Conservation (phyloP, 2,888 invertebrate species). For the Drosophila glabriapex region DNA sequence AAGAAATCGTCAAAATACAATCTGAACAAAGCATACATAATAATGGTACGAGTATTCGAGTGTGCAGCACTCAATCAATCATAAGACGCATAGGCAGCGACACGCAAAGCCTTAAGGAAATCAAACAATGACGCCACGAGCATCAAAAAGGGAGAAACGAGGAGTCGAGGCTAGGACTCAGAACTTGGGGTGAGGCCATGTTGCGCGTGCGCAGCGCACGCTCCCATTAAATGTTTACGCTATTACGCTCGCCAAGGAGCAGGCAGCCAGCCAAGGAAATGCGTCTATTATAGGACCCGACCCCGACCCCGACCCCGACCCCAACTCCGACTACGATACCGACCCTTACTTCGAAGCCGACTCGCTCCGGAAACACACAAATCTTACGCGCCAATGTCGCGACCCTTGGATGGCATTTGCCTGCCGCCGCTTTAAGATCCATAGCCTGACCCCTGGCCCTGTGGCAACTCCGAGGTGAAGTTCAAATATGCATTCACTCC, state of each 20-base stretch:
- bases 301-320: background rate
- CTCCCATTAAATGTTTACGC: slow-evolving; percentile 76
- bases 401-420: slow-evolving; percentile 63
- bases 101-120: slow-evolving; percentile 71
- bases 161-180: slow-evolving; percentile 20
- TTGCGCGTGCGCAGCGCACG: slow-evolving; percentile 81
- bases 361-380: slow-evolving; percentile 65
- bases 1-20: slow-evolving; percentile 60
- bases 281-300: slow-evolving; percentile 39
- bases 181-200: slow-evolving; percentile 55
- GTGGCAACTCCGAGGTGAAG: slow-evolving; percentile 37
- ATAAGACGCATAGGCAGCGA: slow-evolving; percentile 52
- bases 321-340: background rate
- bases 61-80: slow-evolving; percentile 67
- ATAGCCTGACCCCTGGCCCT: slow-evolving; percentile 36
- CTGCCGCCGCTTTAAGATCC: slow-evolving; percentile 47
- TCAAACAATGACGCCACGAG: slow-evolving; percentile 60
- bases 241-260: slow-evolving; percentile 52
- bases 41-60: slow-evolving; percentile 1
- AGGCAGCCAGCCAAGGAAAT: slow-evolving; percentile 38
- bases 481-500: slow-evolving; percentile 41
- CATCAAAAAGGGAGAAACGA: slow-evolving; percentile 31
- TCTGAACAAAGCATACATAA: slow-evolving; percentile 30
- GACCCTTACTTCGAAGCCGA: slow-evolving; percentile 24
- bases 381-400: slow-evolving; percentile 76